Percentiles rank a stretch among this genome's conserved stretches.
phyloP scores from a whole-genome alignment of 2,113 vertebrate genomes.

The Buteo buteo region DNA sequence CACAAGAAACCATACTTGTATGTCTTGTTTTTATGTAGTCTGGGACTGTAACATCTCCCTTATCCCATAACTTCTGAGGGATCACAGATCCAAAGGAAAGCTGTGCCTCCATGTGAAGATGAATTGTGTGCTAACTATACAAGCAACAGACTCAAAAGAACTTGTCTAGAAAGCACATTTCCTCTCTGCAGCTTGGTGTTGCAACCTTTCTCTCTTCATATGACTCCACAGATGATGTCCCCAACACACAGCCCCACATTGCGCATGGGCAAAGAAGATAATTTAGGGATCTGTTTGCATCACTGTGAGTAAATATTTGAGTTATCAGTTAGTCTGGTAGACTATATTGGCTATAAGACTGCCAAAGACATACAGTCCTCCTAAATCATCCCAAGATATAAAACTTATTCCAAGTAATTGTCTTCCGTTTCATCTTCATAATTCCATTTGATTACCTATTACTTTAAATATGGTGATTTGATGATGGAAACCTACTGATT shows the following conservation, averaged over 20 bases:
- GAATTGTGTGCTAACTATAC: background rate
- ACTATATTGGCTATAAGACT: background rate
- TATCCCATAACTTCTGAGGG: background rate
- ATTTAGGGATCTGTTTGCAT: background rate
- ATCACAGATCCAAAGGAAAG: background rate
- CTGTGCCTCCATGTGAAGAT: background rate
- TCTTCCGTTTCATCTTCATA: background rate
- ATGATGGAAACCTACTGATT: background rate
- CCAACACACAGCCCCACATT: background rate
- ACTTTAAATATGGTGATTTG: background rate
- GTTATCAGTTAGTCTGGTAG: background rate
- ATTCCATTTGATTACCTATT: background rate
- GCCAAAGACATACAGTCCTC: background rate
- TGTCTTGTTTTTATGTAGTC: background rate
- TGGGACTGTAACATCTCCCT: background rate
- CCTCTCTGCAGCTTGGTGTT: background rate
- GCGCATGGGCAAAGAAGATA: background rate
- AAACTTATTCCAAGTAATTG: background rate
- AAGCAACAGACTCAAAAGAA: background rate
- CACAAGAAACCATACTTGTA: background rate
- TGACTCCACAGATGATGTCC: background rate
- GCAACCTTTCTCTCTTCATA: background rate
- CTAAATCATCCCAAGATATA: background rate
- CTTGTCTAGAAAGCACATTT: background rate
- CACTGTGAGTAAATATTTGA: slow-evolving; percentile 17